A percentile compares a stretch with the other conserved stretches of the same genome.
Evolutionary conservation across 2,113 vertebrate genomes (phyloP).

Genomic region (Elephantulus edwardii): DNA sequence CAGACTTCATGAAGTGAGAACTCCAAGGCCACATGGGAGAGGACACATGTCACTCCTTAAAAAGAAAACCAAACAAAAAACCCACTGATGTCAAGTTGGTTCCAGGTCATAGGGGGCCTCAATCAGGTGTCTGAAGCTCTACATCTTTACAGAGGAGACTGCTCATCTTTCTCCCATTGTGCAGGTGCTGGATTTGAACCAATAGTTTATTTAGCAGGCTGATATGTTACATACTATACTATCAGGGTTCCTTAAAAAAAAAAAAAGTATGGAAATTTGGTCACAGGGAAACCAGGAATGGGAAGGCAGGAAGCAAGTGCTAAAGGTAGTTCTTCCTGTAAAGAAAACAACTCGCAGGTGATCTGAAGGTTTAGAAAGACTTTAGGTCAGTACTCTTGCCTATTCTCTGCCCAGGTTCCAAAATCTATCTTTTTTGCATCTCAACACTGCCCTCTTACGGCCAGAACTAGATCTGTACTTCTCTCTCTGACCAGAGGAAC

Average conservation of each 20-base stretch:
- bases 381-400: not conserved
- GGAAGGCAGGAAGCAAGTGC: not conserved
- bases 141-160: too few species aligned
- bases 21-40: not conserved
- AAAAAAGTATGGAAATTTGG: not conserved
- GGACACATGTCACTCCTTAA: conserved; percentile 5
- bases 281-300: conserved; percentile 14
- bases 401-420: not conserved
- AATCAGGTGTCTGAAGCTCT: too few species aligned
- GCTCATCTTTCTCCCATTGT: too few species aligned
- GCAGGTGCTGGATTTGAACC: too few species aligned
- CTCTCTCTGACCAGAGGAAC: not conserved
- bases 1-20: not conserved
- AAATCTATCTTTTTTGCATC: not conserved
- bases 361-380: not conserved
- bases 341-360: not conserved
- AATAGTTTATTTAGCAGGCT: too few species aligned
- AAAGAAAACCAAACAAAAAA: too few species aligned
- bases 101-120: too few species aligned
- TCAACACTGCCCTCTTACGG: not conserved
- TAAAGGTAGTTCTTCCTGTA: not conserved
- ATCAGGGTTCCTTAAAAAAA: conserved; percentile 41
- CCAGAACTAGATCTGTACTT: conserved; percentile 12
- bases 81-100: too few species aligned
- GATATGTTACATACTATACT: too few species aligned